Evolutionary conservation across 92 coral and sea anemone genomes (phyloP).

Genomic region (Phenganax marumi): DNA sequence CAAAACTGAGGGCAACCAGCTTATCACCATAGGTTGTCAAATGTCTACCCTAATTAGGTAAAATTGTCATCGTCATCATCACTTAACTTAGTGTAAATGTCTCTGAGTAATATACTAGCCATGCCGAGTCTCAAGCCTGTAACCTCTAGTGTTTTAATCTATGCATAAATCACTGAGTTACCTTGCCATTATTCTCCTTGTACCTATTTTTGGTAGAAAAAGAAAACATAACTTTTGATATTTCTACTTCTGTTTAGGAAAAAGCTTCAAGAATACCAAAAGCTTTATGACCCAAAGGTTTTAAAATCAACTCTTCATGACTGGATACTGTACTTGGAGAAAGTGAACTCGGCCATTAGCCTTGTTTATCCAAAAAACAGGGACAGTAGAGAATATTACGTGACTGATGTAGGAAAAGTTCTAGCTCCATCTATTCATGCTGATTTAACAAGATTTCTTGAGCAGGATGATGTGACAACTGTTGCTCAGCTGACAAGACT

Average conservation of each 20-base stretch:
- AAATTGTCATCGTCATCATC: too few relatives aligned
- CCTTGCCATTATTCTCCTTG: too few relatives aligned
- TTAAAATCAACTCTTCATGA: slow-evolving; percentile 35
- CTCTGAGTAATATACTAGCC: too few relatives aligned
- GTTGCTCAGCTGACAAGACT: slow-evolving; percentile 10
- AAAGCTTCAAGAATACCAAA: slow-evolving; percentile 57
- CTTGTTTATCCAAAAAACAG: slow-evolving; percentile 37
- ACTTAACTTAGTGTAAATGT: too few relatives aligned
- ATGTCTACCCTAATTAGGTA: too few relatives aligned
- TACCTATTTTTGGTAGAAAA: background rate
- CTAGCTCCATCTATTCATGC: slow-evolving; percentile 23
- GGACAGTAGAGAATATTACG: slow-evolving; percentile 39
- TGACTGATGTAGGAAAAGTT: slow-evolving; percentile 31
- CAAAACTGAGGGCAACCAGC: too few relatives aligned
- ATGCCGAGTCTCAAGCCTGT: too few relatives aligned
- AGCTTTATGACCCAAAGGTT: slow-evolving; percentile 48
- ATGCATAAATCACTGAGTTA: too few relatives aligned
- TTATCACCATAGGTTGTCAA: too few relatives aligned
- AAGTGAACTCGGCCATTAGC: slow-evolving; percentile 24
- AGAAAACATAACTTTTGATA: too few relatives aligned
- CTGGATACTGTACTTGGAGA: slow-evolving; percentile 46
- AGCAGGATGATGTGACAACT: slow-evolving; percentile 10
- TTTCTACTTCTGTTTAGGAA: slow-evolving; percentile 54
- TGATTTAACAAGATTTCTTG: slow-evolving; percentile 28
- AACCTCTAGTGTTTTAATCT: too few relatives aligned